Evolutionary conservation across 2,797 vertebrate genomes (phyloP).

Genomic region (Heliangelus exortis): DNA sequence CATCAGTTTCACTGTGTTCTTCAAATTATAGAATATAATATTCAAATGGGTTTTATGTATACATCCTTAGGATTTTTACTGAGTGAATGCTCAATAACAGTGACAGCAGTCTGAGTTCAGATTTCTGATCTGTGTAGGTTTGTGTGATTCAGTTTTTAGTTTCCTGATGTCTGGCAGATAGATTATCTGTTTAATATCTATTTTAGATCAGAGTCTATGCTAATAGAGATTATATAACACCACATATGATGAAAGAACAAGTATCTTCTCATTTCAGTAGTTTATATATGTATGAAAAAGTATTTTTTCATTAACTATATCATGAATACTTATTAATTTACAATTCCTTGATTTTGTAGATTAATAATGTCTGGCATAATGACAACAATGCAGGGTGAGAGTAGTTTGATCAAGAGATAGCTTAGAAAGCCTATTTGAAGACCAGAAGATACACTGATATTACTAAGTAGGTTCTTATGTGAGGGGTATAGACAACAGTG

Average conservation of each 20-base stretch:
- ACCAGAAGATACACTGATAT: neutral
- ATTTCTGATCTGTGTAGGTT: neutral
- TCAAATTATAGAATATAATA: neutral
- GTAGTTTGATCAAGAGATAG: neutral
- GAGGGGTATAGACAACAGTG: neutral
- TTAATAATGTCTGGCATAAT: neutral
- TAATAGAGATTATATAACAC: neutral
- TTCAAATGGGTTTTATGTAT: neutral
- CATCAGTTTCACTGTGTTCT: neutral
- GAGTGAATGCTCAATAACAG: neutral
- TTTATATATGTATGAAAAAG: neutral
- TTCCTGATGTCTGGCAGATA: neutral
- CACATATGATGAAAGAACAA: neutral
- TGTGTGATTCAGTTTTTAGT: neutral
- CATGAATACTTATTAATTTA: neutral
- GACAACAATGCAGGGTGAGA: neutral
- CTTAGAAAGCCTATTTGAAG: neutral
- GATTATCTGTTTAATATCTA: neutral
- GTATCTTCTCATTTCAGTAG: neutral
- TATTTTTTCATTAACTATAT: neutral
- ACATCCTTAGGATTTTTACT: neutral
- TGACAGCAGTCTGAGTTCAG: neutral
- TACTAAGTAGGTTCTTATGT: neutral
- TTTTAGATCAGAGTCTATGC: neutral
- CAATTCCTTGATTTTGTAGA: neutral